These are phyloP conservation scores for Pseudonaja textilis DNA, from an alignment of 2,113 vertebrate species.

Conservation along the genomic window DNA sequence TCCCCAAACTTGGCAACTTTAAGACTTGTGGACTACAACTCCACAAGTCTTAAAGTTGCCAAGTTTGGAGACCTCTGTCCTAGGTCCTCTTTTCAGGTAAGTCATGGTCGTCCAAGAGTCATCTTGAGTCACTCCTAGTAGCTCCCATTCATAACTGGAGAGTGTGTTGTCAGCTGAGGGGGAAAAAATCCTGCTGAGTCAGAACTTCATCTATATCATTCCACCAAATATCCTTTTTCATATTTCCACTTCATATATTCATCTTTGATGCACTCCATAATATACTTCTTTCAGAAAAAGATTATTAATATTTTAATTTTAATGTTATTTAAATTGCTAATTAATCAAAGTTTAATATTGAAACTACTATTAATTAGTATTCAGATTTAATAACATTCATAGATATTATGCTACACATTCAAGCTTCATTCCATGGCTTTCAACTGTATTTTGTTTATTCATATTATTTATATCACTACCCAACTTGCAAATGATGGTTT, in stretches of 20 bases:
- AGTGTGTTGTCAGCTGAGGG: neutral
- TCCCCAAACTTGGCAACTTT: no score
- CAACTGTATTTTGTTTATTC: neutral
- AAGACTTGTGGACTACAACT: no score
- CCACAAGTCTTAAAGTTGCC: no score
- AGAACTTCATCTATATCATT: neutral
- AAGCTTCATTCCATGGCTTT: constrained; percentile 4
- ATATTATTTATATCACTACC: neutral
- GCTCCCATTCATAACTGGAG: neutral
- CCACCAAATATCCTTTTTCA: neutral
- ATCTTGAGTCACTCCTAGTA: neutral
- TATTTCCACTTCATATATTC: no score
- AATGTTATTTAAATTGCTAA: neutral
- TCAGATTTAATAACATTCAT: neutral
- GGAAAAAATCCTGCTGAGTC: neutral
- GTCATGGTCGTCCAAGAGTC: neutral
- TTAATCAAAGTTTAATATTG: neutral
- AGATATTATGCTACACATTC: neutral
- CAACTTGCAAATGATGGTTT: neutral
- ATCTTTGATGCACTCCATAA: neutral
- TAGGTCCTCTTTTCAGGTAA: neutral
- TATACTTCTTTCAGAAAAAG: neutral
- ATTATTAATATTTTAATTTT: neutral
- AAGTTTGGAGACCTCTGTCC: no score
- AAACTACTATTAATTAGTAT: neutral